These are phyloP conservation scores for Syngnathus scovelli DNA, from an alignment of 2,113 vertebrate genomes.

Conservation along the genomic window DNA sequence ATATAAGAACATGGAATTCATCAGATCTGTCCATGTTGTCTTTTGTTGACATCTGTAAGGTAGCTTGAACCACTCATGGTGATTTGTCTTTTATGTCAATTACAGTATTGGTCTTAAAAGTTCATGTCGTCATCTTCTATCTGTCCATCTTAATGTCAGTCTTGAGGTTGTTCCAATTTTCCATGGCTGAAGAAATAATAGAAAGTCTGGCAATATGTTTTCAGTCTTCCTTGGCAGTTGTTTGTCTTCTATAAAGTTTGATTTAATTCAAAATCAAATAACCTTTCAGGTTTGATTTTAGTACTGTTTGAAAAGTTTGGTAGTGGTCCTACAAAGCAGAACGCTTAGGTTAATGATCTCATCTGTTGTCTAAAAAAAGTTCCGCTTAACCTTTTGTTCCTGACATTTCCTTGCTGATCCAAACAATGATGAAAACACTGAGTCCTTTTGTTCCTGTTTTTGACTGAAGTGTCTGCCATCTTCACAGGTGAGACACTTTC, in stretches of 20 bases:
- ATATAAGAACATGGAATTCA: background rate
- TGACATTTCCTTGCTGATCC: slow-evolving; percentile 1
- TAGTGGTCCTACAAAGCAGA: background rate
- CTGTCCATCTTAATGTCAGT: background rate
- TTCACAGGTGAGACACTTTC: slow-evolving; percentile 40
- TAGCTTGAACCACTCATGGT: background rate
- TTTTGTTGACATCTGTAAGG: background rate
- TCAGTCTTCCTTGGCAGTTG: background rate
- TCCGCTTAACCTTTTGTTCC: background rate
- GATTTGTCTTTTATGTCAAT: background rate
- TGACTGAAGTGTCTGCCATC: slow-evolving; percentile 33
- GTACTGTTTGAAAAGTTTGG: background rate
- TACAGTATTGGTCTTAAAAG: too few species aligned
- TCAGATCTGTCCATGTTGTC: background rate
- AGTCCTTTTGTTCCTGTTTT: slow-evolving; percentile 18
- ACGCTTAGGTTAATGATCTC: background rate
- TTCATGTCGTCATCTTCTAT: too few species aligned
- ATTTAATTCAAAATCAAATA: background rate
- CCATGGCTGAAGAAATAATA: too few species aligned
- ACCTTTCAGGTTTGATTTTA: background rate
- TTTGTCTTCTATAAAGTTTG: background rate
- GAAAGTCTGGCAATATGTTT: background rate
- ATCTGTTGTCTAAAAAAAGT: background rate
- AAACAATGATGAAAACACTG: slow-evolving; percentile 16
- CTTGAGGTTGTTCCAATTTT: too few species aligned